Evolutionary conservation across 2,797 vertebrate species (phyloP), one percentile per base, ranked within the genome.

Genomic region (Phataginus tetradactyla): DNA sequence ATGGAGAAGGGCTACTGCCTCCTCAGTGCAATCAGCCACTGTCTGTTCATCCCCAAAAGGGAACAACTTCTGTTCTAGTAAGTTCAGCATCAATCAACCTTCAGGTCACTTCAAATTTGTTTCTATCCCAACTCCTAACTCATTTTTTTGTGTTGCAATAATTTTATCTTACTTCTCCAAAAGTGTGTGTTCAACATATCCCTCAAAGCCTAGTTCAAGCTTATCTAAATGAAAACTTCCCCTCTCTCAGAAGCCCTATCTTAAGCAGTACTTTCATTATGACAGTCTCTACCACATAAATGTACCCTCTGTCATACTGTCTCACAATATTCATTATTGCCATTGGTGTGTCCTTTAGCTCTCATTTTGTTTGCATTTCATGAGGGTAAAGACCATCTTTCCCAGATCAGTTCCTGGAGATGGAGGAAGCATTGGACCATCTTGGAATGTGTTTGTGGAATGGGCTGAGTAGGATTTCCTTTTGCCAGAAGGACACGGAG

Each of bases 381-480:
- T 15, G 29, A 68, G 3, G 4, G 3, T 8, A 53, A 32, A 74
- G 53, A 23, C 1, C 6, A 11, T 20, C 63, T 45, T 63, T 91
- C 83, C 66, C 4, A 74, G 18, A 69, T 25, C 1, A 13, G 57
- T 51, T 85, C 13, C 53, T 55, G 32, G 39, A 77, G 34, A 7
- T 5, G 7, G 23, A 42, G 11, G 29, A 17, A 3, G 3, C 4
- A 77, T 1, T 5, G 21, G 4, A 27, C 9, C 5, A 74, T 37
- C 7, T 4, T 61, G 45, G 32, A 34, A 13, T 23, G 8, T n/a
- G 2, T 55, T 29, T 49, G 13, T 32, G 34, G 25, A 25, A 10
- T 34, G 6, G 5, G 0, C 0, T 64, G 37, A 11, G 42, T 57
- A 34, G 23, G 42, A 18, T 21, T 20, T 15, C 29, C 7, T 7